A percentile compares a stretch with the other conserved stretches of the same genome.
Evolutionary conservation across 2,797 vertebrate species (phyloP).

Genomic region (Petrocephalus sullivani): DNA sequence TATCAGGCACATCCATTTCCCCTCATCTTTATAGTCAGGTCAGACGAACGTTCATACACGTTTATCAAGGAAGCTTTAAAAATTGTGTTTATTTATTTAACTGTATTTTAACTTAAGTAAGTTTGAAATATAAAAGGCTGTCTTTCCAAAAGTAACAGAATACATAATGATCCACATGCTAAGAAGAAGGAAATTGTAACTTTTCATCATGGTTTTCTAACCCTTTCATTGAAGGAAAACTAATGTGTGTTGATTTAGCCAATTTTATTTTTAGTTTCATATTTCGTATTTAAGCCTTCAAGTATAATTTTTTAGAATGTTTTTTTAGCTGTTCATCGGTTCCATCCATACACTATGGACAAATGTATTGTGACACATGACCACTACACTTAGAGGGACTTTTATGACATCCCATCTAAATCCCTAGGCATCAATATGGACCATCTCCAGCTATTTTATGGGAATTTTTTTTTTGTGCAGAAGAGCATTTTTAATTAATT

Average conservation of each 20-base stretch:
- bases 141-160: too few species aligned
- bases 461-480: neutral
- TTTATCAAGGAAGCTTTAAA: neutral
- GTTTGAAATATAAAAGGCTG: too few species aligned
- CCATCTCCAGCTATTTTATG: neutral
- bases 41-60: neutral
- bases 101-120: too few species aligned
- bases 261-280: neutral
- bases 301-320: neutral
- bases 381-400: too few species aligned
- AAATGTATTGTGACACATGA: too few species aligned
- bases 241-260: neutral
- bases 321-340: neutral
- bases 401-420: too few species aligned
- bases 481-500: neutral
- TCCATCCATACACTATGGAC: neutral
- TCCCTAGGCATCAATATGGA: too few species aligned
- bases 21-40: neutral
- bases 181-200: too few species aligned
- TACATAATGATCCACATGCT: too few species aligned
- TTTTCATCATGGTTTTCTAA: neutral
- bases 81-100: too few species aligned
- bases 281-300: neutral
- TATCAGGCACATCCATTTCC: neutral
- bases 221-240: neutral